These are phyloP conservation scores for Rhyacophila brunnea DNA, from an alignment of 1,140 invertebrate species.

Conservation along the genomic window DNA sequence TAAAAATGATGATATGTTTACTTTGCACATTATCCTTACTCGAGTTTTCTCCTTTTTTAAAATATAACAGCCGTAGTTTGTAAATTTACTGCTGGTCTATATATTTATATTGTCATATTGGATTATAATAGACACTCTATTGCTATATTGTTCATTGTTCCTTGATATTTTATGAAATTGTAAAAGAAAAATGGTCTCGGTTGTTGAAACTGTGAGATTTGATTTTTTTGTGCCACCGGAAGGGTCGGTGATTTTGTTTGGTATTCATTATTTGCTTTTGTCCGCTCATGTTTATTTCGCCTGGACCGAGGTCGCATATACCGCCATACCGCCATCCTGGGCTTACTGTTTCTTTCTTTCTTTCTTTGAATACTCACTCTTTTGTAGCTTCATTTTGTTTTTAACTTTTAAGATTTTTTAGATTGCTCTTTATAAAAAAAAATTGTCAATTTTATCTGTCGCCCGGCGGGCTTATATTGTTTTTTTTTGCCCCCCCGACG, in stretches of 20 bases:
- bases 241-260: constrained; percentile 24
- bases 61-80: constrained; percentile 7
- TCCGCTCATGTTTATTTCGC: constrained; percentile 11
- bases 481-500: constrained; percentile 13
- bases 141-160: no score
- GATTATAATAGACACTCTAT: not conserved
- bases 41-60: constrained; percentile 22
- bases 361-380: constrained; percentile 18
- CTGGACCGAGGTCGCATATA: not conserved
- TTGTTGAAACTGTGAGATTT: no score
- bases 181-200: no score
- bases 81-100: constrained; percentile 11
- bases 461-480: constrained; percentile 26
- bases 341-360: not conserved
- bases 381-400: constrained; percentile 17
- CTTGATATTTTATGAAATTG: no score
- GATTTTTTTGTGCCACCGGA: no score
- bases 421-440: constrained; percentile 16
- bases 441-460: constrained; percentile 16
- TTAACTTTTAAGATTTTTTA: constrained; percentile 6
- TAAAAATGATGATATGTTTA: constrained; percentile 11
- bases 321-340: no score
- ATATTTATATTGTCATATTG: not conserved
- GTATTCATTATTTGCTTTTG: constrained; percentile 31
- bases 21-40: constrained; percentile 19